phyloP scores from a whole-genome alignment of 2,797 vertebrate genomes.

The Leucoraja ocellata region DNA sequence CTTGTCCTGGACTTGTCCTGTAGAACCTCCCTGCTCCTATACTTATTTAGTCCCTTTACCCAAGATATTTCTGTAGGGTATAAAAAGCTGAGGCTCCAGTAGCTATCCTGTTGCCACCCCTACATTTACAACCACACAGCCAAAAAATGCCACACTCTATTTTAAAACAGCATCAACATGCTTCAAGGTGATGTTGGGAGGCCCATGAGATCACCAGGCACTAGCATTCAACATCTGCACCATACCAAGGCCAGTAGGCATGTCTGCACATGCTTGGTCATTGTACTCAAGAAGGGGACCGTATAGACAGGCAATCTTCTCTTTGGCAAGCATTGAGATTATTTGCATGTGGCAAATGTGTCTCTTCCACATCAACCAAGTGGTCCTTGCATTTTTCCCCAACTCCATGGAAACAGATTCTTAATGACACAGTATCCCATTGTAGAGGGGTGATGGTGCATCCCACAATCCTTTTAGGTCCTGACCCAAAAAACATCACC shows the following conservation, averaged over 20 bases:
- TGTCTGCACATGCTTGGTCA: background rate
- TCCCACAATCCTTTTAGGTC: no score
- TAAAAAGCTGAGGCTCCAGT: no score
- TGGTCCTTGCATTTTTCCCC: background rate
- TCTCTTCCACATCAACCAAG: background rate
- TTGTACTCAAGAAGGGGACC: background rate
- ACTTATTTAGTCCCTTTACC: no score
- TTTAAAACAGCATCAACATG: background rate
- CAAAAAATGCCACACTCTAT: no score
- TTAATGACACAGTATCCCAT: background rate
- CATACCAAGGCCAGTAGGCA: background rate
- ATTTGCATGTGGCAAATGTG: background rate
- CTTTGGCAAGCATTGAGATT: background rate
- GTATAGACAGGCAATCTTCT: background rate
- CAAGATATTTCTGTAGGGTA: no score
- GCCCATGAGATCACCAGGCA: background rate
- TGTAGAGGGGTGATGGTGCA: no score
- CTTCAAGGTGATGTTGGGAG: background rate
- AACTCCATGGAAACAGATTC: background rate
- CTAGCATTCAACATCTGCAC: background rate
- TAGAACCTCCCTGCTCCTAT: no score
- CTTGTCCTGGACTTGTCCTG: no score
- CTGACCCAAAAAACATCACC: no score
- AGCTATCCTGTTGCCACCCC: no score
- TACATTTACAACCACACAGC: no score